Percentiles rank a stretch among this genome's conserved stretches.
These are phyloP conservation scores for Drosophila villosipedis DNA, from an alignment of 2,888 invertebrate species.

Conservation along the genomic window DNA sequence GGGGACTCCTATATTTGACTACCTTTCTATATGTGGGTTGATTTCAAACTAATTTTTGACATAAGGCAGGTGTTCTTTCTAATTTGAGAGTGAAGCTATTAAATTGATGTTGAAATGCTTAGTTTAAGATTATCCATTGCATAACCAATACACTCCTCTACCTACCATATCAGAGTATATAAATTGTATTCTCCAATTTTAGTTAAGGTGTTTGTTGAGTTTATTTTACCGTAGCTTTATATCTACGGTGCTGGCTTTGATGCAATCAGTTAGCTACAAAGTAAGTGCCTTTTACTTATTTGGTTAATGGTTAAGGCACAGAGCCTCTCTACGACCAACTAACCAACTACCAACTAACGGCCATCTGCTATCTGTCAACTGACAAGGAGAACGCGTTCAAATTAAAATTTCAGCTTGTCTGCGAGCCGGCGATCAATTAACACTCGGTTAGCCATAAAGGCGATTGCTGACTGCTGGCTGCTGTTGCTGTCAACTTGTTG, in stretches of 20 bases:
- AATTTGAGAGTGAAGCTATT: not conserved
- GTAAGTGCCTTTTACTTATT: conserved; percentile 8
- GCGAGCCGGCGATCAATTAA: conserved; percentile 58
- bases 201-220: not conserved
- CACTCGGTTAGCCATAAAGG: conserved; percentile 39
- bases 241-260: not conserved
- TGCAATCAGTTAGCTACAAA: not conserved
- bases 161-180: not conserved
- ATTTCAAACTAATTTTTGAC: not conserved
- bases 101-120: not conserved
- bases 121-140: not conserved
- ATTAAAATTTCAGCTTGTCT: conserved; percentile 55
- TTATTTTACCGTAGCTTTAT: not conserved
- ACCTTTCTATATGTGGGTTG: not conserved
- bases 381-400: conserved; percentile 22
- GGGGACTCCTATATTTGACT: not conserved
- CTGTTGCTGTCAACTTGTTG: conserved; percentile 54
- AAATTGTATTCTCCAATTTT: not conserved
- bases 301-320: not conserved
- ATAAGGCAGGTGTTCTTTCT: not conserved
- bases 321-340: not conserved
- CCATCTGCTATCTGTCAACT: conserved; percentile 13
- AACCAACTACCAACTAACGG: not conserved
- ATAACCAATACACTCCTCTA: not conserved
- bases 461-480: conserved; percentile 4